Evolutionary conservation across 2,113 vertebrate species (phyloP), one percentile per base, ranked within the genome.

Genomic region (Atractosteus spatula): DNA sequence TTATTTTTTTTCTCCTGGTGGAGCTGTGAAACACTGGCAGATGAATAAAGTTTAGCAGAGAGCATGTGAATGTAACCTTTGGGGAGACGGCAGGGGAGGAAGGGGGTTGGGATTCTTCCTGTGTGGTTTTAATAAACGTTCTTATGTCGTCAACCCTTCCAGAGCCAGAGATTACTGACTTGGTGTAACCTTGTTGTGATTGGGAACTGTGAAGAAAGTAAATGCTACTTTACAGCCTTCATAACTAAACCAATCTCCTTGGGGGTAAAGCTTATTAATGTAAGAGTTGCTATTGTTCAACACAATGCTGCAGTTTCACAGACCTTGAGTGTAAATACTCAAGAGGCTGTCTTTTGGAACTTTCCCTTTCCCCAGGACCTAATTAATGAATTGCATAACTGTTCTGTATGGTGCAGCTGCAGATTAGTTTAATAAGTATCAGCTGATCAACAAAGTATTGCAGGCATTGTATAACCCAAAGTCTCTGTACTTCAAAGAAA

Each of bases 371-470:
- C 12, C 29, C 45, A 72, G 62, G 74, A 85, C 81, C 74, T 55
- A 77, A 86, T 88, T 85, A 81, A 79, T 68, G 68, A 71, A 81
- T 79, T 72, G 61, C 76, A 83, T 41, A 78, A 66, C 80, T 79
- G 79, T 82, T 81, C 86, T 83, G 65, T 70, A 45, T 66, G 55
- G 5, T 51, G 10, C 47, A 59, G n/a, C 57, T 59, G 57, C n/a
- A 59, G 5, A 59, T 59, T 59, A 29, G 47, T 10, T 59, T 13
- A 59, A n/a, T 6, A 5, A n/a, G 57, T 11, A 5, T n/a, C 10
- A 10, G 5, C 5, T 51, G 47, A 51, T 51, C 10, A 29, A 29
- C 29, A 51, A 5, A 3, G 47, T 10, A 2, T 51, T 51, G 47
- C 47, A 51, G 47, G 1, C 47, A 29, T 29, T 29, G 29, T 29